Conservation (phyloP, 2,797 vertebrate species). For the Crax fasciolata region DNA sequence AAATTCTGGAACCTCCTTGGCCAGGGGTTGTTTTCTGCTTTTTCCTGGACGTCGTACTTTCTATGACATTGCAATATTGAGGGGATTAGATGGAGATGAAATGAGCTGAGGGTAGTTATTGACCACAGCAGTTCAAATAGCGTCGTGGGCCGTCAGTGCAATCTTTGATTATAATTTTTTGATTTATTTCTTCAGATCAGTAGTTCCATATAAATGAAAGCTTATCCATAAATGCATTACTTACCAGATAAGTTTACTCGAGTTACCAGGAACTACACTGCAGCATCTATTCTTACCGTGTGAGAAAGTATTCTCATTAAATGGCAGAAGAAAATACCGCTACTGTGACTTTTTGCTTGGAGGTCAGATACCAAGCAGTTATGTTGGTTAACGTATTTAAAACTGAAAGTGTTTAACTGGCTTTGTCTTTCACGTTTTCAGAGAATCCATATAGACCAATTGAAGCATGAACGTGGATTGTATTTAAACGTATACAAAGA, state of each 20-base stretch:
- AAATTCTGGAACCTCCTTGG: neutral
- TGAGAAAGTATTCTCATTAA: neutral
- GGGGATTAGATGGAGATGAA: neutral
- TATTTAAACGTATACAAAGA: conserved; percentile 87
- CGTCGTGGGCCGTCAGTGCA: neutral
- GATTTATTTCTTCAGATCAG: neutral
- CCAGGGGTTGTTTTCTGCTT: neutral
- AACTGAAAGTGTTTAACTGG: conserved; percentile 25
- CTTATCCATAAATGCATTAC: neutral
- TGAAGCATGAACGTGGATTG: conserved; percentile 89
- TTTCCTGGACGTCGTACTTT: neutral
- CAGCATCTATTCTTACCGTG: neutral
- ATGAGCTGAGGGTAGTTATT: neutral
- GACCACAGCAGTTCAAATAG: neutral
- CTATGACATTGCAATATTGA: neutral
- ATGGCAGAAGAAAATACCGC: neutral
- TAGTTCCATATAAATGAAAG: neutral
- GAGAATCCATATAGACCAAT: conserved; percentile 84
- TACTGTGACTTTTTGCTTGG: neutral
- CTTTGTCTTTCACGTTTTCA: conserved; percentile 78
- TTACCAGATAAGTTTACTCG: neutral
- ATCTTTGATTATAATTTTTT: neutral
- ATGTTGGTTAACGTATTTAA: neutral
- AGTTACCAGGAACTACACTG: neutral
- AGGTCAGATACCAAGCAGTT: neutral